These are phyloP conservation scores for Onthophagus taurus DNA, from an alignment of 1,140 invertebrate species.

Conservation along the genomic window DNA sequence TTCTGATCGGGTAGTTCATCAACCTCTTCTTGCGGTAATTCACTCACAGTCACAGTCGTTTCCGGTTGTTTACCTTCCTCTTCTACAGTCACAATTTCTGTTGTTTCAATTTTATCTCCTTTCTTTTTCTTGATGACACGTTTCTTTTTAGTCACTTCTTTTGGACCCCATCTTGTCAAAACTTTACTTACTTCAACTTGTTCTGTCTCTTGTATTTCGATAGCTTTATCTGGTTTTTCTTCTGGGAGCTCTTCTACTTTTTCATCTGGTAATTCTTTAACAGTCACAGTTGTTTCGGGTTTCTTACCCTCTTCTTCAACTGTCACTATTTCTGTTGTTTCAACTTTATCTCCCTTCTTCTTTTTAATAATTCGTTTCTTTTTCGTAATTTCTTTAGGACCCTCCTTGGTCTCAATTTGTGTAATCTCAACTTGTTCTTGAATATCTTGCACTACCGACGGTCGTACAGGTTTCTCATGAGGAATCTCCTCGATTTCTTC, in stretches of 20 bases:
- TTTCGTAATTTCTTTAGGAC: slow-evolving; percentile 28
- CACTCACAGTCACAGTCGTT: slow-evolving; percentile 36
- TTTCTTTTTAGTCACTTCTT: slow-evolving; percentile 29
- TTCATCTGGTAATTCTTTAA: slow-evolving; percentile 34
- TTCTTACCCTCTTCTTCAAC: slow-evolving; percentile 27
- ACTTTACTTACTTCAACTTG: slow-evolving; percentile 18
- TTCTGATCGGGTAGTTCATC: slow-evolving; percentile 38
- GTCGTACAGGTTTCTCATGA: slow-evolving; percentile 14
- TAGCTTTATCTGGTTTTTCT: slow-evolving; percentile 6
- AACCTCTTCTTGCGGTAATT: slow-evolving; percentile 30
- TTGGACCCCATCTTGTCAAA: slow-evolving; percentile 18
- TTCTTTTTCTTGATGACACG: slow-evolving; percentile 25
- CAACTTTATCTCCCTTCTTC: slow-evolving; percentile 11
- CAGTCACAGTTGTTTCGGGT: slow-evolving; percentile 32
- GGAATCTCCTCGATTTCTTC: neutral
- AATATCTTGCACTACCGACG: slow-evolving; percentile 16
- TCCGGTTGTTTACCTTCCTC: slow-evolving; percentile 33
- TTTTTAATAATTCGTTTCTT: slow-evolving; percentile 24
- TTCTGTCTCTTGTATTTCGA: slow-evolving; percentile 19
- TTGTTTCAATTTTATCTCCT: slow-evolving; percentile 30
- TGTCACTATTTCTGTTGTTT: slow-evolving; percentile 14
- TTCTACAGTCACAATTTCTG: slow-evolving; percentile 31
- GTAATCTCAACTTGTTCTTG: slow-evolving; percentile 5
- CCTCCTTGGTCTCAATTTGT: slow-evolving; percentile 23
- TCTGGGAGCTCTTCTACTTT: slow-evolving; percentile 13